A percentile compares a stretch with the other conserved stretches of the same genome.
Evolutionary conservation across 1,140 invertebrate genomes (phyloP).

Genomic region (Magallana angulata): DNA sequence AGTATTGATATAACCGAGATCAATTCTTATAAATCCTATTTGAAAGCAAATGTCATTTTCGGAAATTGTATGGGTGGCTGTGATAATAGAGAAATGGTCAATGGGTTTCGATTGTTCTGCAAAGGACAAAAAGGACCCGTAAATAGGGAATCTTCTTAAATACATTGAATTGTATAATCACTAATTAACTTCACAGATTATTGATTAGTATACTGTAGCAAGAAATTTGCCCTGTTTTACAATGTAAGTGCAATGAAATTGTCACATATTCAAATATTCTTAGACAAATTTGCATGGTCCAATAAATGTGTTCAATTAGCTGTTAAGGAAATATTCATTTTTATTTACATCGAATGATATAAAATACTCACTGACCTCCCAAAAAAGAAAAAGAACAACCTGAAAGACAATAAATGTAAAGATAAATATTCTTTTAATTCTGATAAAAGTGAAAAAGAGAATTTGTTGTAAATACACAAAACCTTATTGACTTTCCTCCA

Average conservation of each 20-base stretch:
- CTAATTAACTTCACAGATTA: not conserved
- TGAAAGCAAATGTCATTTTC: constrained; percentile 6
- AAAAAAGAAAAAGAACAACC: not conserved
- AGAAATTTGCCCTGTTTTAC: no score
- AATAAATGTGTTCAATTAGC: no score
- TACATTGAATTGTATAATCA: not conserved
- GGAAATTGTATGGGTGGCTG: not conserved
- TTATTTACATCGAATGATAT: not conserved
- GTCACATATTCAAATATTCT: no score
- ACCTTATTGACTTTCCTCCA: no score
- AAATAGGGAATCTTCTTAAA: not conserved
- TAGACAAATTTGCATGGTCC: no score
- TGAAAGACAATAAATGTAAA: not conserved
- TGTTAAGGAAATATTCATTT: not conserved
- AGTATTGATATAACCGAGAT: not conserved
- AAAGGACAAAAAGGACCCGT: not conserved
- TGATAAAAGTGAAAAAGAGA: not conserved
- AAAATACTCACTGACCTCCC: not conserved
- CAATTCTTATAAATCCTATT: not conserved
- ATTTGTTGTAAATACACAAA: no score
- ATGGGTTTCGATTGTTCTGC: not conserved
- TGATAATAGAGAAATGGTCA: not conserved
- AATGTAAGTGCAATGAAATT: no score
- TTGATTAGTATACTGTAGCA: not conserved
- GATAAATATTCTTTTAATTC: not conserved